Evolutionary conservation across 2,797 vertebrate genomes (phyloP).

Genomic region (Phalanger gymnotis): DNA sequence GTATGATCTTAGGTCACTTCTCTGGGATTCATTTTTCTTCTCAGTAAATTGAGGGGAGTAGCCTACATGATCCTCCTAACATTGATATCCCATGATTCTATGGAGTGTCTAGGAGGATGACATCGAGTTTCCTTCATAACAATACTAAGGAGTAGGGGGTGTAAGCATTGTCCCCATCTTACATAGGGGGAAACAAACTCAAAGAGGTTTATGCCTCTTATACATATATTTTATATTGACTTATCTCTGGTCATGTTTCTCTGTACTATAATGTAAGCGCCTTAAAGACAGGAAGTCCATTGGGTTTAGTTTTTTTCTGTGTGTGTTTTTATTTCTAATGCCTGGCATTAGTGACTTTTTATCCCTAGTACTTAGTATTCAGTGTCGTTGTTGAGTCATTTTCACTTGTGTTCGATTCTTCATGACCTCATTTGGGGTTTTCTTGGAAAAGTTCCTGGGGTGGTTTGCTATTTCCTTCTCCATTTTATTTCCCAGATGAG

Average conservation of each 20-base stretch:
- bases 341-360: not conserved
- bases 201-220: not conserved
- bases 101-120: not conserved
- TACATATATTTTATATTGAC: not conserved
- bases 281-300: not conserved
- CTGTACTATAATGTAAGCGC: not conserved
- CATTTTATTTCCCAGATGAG: not conserved
- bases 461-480: not conserved
- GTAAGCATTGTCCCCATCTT: not conserved
- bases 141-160: not conserved
- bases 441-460: not conserved
- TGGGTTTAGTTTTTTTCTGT: not conserved
- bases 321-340: not conserved
- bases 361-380: not conserved
- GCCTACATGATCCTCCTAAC: not conserved
- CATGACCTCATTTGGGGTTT: not conserved
- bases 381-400: not conserved
- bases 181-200: not conserved
- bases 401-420: not conserved
- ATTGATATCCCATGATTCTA: not conserved
- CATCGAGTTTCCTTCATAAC: not conserved
- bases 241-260: not conserved
- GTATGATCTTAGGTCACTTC: not conserved
- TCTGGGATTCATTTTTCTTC: not conserved
- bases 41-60: not conserved